Percentiles rank a stretch among this genome's conserved stretches.
phyloP scores from a whole-genome alignment of 2,113 vertebrate species.

The Colius striatus region DNA sequence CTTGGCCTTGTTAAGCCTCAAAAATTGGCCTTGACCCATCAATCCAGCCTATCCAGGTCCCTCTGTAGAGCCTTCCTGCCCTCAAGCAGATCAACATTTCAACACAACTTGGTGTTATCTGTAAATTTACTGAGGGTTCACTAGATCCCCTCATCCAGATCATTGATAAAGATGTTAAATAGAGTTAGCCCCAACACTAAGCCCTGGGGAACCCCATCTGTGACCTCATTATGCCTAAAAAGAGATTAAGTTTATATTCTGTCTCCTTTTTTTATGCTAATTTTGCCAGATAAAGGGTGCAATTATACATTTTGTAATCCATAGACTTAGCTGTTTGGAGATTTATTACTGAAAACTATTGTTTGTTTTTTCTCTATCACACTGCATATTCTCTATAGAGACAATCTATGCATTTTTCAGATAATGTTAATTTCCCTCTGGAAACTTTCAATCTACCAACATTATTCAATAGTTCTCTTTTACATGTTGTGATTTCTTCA shows the following conservation, averaged over 20 bases:
- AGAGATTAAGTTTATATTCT: too few species aligned
- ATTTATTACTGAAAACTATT: background rate
- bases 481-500: background rate
- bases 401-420: background rate
- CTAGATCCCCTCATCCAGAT: background rate
- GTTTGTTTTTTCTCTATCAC: background rate
- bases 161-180: background rate
- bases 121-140: background rate
- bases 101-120: background rate
- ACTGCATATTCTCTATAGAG: background rate
- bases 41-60: background rate
- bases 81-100: too few species aligned
- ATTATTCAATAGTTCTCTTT: background rate
- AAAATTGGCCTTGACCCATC: background rate
- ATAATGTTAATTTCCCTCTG: background rate
- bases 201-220: background rate
- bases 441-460: background rate
- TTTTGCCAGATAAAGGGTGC: background rate
- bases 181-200: background rate
- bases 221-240: background rate
- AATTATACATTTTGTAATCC: background rate
- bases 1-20: background rate
- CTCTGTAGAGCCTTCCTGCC: background rate
- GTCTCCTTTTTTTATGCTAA: background rate
- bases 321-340: background rate